These are phyloP conservation scores for Myotis brandtii DNA, from an alignment of 2,113 vertebrate genomes.

Conservation along the genomic window DNA sequence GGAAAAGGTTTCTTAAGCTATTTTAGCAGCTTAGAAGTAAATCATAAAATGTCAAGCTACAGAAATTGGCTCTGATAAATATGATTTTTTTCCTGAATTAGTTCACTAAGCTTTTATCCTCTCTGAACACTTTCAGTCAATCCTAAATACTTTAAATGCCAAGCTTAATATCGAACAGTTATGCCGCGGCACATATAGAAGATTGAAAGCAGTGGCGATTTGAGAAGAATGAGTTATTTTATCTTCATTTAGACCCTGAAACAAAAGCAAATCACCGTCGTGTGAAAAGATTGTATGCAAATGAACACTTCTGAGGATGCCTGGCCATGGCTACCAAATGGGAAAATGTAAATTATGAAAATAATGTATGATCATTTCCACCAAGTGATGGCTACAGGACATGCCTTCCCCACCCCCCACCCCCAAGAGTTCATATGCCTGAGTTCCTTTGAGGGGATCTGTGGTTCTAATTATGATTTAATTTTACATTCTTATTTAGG, in stretches of 20 bases:
- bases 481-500: conserved; percentile 77
- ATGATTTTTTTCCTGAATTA: conserved; percentile 84
- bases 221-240: conserved; percentile 67
- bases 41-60: conserved; percentile 87
- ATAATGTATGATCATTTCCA: conserved; percentile 15
- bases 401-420: background rate
- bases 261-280: conserved; percentile 13
- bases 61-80: conserved; percentile 87
- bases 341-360: conserved; percentile 19
- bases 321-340: background rate
- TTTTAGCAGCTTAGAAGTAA: conserved; percentile 88
- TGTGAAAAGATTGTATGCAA: conserved; percentile 39
- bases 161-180: conserved; percentile 81
- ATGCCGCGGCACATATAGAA: conserved; percentile 71
- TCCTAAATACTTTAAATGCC: conserved; percentile 81
- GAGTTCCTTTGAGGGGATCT: conserved; percentile 7
- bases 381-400: background rate
- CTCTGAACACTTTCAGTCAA: conserved; percentile 84
- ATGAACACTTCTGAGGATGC: conserved; percentile 14
- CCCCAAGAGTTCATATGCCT: background rate
- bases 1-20: conserved; percentile 85
- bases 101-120: conserved; percentile 85
- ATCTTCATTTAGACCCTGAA: conserved; percentile 67
- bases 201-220: conserved; percentile 63
- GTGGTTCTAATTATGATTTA: conserved; percentile 72